These are phyloP conservation scores for Diuraphis noxia DNA, from an alignment of 1,140 invertebrate species.

Conservation along the genomic window DNA sequence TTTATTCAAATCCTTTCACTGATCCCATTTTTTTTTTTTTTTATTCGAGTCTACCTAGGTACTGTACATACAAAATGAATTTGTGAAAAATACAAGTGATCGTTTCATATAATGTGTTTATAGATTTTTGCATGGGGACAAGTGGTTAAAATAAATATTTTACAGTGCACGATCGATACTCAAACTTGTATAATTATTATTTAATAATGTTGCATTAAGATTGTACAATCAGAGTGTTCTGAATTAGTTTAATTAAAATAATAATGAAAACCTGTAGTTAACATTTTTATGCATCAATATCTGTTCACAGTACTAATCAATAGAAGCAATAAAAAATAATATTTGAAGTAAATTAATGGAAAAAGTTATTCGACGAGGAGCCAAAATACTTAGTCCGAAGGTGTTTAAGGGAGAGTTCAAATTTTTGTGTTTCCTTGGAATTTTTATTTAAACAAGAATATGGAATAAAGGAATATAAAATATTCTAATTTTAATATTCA, in stretches of 20 bases:
- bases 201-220: not conserved
- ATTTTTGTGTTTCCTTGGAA: not conserved
- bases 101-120: not conserved
- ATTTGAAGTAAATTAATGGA: not conserved
- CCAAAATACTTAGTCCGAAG: not conserved
- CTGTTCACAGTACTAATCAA: not conserved
- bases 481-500: not conserved
- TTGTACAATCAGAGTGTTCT: not conserved
- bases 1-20: slow-evolving; percentile 5
- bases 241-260: not conserved
- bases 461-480: not conserved
- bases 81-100: not conserved
- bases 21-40: not conserved
- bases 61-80: not conserved
- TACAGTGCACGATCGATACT: not conserved
- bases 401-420: not conserved
- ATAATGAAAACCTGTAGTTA: not conserved
- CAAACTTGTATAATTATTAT: not conserved
- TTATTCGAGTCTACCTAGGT: not conserved
- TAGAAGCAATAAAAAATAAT: not conserved
- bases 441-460: not conserved
- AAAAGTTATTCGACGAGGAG: not conserved
- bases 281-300: not conserved
- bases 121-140: not conserved
- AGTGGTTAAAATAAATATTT: not conserved